Evolutionary conservation across 1,140 invertebrate genomes (phyloP), one percentile per base, ranked within the genome.

Genomic region (Zelostemma sp.): DNA sequence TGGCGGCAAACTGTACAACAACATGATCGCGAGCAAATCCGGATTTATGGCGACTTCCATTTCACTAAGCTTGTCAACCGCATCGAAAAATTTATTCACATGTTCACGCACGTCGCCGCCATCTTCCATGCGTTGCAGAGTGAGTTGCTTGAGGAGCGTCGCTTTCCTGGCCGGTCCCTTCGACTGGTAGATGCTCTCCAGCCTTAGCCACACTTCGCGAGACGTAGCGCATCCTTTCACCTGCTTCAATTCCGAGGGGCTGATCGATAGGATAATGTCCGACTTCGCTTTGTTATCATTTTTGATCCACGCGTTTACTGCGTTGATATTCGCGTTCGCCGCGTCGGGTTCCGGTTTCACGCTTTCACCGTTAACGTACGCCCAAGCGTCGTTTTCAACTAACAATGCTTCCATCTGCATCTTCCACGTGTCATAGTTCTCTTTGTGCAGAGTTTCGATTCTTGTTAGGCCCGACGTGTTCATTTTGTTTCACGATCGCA

Each of bases 101-200:
- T 55, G 51, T 16, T 55, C 51, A 21, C 38, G 19, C 38, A 45
- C 25, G 9, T 78, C 66, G 1, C 28, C 47, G 18, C 46, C 54
- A 33, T 75, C 63, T 12, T 53, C 38, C 73, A 73, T 73, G 48
- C 56, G 66, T 0, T 68, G 61, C 5, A 75, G 43, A 11, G 68
- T 73, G 5, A 79, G 46, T 15, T 54, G 56, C 47, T 76, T 78
- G 9, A 78, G 41, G 1, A 77, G 38, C 16, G 67, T 50, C 31
- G 61, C 59, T 49, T 47, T 47, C 11, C 19, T 48, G 12, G 56
- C 47, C 11, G 47, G 38, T 8, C 63, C 63, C 38, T 35, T 70
- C 1, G 62, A 71, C 35, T 48, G 46, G 16, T 68, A 64, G 18
- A 71, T 61, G 0, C 21, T 9, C 21, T 63, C 43, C 1, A 73